Conservation (phyloP, 2,888 invertebrate genomes). For the Pterostichus madidus region DNA sequence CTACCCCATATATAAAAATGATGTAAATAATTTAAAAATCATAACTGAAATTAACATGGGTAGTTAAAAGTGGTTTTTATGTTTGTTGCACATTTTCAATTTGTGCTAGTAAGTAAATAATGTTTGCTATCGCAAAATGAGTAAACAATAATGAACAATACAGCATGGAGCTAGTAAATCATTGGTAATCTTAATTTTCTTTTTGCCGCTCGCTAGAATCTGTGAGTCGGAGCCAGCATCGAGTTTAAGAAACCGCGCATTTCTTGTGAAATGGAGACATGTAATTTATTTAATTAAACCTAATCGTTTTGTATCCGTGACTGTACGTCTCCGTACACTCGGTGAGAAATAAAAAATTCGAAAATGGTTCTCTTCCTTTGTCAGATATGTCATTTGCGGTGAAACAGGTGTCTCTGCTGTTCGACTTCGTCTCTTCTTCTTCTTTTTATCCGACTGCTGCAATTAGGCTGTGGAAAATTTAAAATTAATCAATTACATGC, state of each 20-base stretch:
- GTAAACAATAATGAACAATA: no score
- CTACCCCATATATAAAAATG: no score
- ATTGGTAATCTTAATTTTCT: no score
- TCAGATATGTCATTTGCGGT: slow-evolving; percentile 75
- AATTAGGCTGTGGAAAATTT: slow-evolving; percentile 62
- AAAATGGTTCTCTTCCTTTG: slow-evolving; percentile 76
- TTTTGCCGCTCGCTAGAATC: not conserved
- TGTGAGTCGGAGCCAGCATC: not conserved
- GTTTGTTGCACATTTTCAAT: no score
- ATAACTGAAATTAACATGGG: no score
- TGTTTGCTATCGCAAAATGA: no score
- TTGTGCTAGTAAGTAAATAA: no score
- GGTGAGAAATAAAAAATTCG: slow-evolving; percentile 62
- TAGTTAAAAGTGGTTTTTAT: no score
- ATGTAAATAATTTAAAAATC: no score
- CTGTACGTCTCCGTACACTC: slow-evolving; percentile 70
- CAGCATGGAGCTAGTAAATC: no score
- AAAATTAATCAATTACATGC: slow-evolving; percentile 65
- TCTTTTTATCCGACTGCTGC: slow-evolving; percentile 19
- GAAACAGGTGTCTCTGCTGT: slow-evolving; percentile 74
- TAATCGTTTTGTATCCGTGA: slow-evolving; percentile 76
- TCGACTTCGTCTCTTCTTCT: not conserved
- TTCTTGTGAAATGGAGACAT: slow-evolving; percentile 76
- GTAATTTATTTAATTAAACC: slow-evolving; percentile 77
- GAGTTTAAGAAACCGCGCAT: slow-evolving; percentile 69